Percentiles rank a stretch among this genome's conserved stretches.
These are phyloP conservation scores for Cephus spinipes DNA, from an alignment of 2,888 invertebrate species.

Conservation along the genomic window DNA sequence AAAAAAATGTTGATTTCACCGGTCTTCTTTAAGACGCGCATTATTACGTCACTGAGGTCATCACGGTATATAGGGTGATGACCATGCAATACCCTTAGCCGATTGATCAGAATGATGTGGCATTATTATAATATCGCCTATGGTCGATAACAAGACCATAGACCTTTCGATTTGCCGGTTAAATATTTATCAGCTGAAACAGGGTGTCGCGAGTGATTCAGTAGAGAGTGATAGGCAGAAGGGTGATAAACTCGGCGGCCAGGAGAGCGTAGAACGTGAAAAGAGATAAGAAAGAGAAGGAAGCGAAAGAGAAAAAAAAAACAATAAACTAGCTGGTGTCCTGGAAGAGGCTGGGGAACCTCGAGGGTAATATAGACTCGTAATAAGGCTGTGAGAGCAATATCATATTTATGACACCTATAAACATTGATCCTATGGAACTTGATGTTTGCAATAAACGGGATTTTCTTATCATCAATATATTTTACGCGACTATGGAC, in stretches of 20 bases:
- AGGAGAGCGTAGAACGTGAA: background rate
- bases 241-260: background rate
- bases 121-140: background rate
- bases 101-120: background rate
- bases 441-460: slow-evolving; percentile 44
- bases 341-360: slow-evolving; percentile 22
- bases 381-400: slow-evolving; percentile 46
- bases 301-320: slow-evolving; percentile 8
- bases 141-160: background rate
- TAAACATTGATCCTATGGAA: slow-evolving; percentile 41
- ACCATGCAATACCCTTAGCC: background rate
- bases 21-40: background rate
- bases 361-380: slow-evolving; percentile 38
- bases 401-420: slow-evolving; percentile 46
- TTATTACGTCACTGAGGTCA: background rate
- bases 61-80: background rate
- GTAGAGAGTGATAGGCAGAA: background rate
- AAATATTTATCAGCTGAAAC: background rate
- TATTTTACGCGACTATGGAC: slow-evolving; percentile 8
- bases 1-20: background rate
- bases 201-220: background rate
- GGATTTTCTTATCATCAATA: slow-evolving; percentile 39
- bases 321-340: slow-evolving; percentile 9
- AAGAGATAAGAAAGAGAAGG: background rate
- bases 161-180: background rate